A percentile compares a stretch with the other conserved stretches of the same genome.
These are phyloP conservation scores for Spermophilus dauricus DNA, from an alignment of 2,113 vertebrate species.

Conservation along the genomic window DNA sequence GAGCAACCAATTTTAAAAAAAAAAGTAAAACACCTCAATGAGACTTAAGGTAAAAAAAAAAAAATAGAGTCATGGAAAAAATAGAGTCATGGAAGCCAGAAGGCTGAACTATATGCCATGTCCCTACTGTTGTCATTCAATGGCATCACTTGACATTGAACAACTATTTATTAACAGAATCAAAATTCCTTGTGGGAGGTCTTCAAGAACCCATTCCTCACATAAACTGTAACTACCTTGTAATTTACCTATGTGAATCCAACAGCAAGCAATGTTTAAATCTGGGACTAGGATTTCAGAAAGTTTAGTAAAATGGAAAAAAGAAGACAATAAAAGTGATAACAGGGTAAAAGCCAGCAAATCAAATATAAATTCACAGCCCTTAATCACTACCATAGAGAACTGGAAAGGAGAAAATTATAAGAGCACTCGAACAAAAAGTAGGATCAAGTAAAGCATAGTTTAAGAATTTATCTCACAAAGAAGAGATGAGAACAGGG, in stretches of 20 bases:
- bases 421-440: neutral
- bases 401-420: slow-evolving; percentile 28
- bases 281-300: neutral
- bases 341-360: neutral
- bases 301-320: slow-evolving; percentile 12
- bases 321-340: neutral
- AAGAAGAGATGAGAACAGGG: neutral
- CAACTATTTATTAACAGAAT: neutral
- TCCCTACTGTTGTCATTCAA: neutral
- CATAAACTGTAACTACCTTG: neutral
- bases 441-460: neutral
- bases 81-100: neutral
- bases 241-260: neutral
- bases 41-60: no score
- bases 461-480: neutral
- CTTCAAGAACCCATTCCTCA: neutral
- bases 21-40: no score
- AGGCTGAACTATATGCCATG: neutral
- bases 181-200: neutral
- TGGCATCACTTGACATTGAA: neutral
- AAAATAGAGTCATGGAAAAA: neutral
- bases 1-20: no score
- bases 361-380: neutral
- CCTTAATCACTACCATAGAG: neutral
- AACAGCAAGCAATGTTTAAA: neutral